Percentiles rank a stretch among this genome's conserved stretches.
Evolutionary conservation across 92 coral and sea anemone species (phyloP).

Genomic region (Heteractis magnifica): DNA sequence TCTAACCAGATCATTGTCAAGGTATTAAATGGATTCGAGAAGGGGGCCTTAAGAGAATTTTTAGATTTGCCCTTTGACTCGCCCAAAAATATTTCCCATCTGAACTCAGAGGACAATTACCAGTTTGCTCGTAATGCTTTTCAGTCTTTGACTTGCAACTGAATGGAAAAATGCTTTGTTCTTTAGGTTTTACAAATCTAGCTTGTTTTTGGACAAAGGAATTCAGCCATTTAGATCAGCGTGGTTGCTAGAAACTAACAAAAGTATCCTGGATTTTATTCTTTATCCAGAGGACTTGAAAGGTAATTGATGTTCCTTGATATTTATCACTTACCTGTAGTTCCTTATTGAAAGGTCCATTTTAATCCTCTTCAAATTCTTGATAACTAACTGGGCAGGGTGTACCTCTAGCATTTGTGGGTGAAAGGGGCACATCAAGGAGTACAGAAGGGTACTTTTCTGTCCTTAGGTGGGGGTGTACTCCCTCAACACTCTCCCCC

Average conservation of each 20-base stretch:
- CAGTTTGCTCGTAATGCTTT: background rate
- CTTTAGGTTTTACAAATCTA: slow-evolving; percentile 24
- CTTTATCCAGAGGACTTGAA: slow-evolving; percentile 21
- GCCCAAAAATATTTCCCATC: too few species aligned
- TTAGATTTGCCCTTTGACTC: too few species aligned
- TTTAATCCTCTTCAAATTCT: background rate
- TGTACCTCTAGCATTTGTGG: too few species aligned
- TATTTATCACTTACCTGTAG: background rate
- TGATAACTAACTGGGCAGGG: background rate
- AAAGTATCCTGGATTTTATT: slow-evolving; percentile 9
- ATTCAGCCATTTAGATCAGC: slow-evolving; percentile 15
- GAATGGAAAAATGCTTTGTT: background rate
- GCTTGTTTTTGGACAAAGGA: slow-evolving; percentile 14
- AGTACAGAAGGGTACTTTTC: too few species aligned
- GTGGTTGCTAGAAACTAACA: slow-evolving; percentile 9
- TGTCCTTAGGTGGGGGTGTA: too few species aligned
- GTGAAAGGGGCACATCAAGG: too few species aligned
- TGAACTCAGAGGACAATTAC: too few species aligned
- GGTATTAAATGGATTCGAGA: too few species aligned
- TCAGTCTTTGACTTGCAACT: background rate
- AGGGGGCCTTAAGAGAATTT: too few species aligned
- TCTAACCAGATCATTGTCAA: too few species aligned
- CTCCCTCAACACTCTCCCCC: too few species aligned
- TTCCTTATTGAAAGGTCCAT: too few species aligned
- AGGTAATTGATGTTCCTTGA: background rate